Evolutionary conservation across 2,888 invertebrate genomes (phyloP), one percentile per base, ranked within the genome.

Genomic region (Polydesmus complanatus): DNA sequence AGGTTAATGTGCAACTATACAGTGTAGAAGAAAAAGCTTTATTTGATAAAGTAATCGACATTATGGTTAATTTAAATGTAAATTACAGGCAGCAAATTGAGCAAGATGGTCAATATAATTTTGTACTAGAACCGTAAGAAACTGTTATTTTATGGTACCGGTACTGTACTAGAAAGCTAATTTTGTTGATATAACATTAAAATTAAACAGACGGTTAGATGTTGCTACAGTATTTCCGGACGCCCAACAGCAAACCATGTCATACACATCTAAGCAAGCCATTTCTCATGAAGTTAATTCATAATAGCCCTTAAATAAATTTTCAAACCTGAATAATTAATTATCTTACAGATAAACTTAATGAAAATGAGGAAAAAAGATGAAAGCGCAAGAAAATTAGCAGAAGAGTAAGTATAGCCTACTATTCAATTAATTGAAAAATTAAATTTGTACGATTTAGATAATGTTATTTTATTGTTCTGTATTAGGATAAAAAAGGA

Each of bases 1-100:
- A 81, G 81, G 77, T 81, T 67, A 81, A 80, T 66, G 76, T 78
- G 14, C 83, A 90, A 78, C 73, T 91, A 57, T 89, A 85, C 75
- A 86, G 83, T 22, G 76, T 79, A 2, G 77, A 78, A 64, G 92
- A 92, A 74, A 84, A 83, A 57, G 78, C 78, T 18, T 82, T 84
- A 51, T 71, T 96, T 27, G 71, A 77, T 0, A 77, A 82, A 26
- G 82, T 91, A 27, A 85, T 94, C 14, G 80, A 83, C 65, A 80
- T 87, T 0, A 88, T 96, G 91, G 83, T 92, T 56, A 87, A 90
- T 71, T 88, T 91, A 74, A 93, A 91, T 63, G 76, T 96, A 64
- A 83, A 83, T 60, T 93, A 89, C 73, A 77, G 82, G 0, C 95
- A 95, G 73, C 85, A 88, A 63, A 82, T 86, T 59, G 79, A 79